Conservation (phyloP, 2,113 vertebrate species). For the Bucco capensis region DNA sequence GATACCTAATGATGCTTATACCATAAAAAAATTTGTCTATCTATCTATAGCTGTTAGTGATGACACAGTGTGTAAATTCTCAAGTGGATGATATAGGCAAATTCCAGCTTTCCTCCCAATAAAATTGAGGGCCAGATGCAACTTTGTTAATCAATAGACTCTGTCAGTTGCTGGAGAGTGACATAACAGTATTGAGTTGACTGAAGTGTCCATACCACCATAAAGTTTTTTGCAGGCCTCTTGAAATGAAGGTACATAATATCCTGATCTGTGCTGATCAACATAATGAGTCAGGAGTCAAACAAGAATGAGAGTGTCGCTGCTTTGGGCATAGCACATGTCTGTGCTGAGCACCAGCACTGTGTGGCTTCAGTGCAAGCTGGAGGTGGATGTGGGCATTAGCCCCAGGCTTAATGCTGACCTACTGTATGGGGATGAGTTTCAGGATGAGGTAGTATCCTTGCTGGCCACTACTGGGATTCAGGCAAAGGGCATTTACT, state of each 20-base stretch:
- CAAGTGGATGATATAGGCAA: not conserved
- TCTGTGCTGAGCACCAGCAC: not conserved
- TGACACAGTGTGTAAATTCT: not conserved
- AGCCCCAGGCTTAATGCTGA: not conserved
- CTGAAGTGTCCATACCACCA: not conserved
- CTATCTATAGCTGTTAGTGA: not conserved
- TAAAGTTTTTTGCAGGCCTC: not conserved
- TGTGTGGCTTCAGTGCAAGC: fast-evolving
- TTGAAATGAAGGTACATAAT: not conserved
- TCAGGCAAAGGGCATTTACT: not conserved
- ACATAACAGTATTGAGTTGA: fast-evolving
- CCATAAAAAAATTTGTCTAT: not conserved
- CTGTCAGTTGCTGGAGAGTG: not conserved
- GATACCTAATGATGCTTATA: not conserved
- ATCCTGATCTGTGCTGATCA: not conserved
- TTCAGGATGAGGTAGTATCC: not conserved
- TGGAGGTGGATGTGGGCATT: fast-evolving
- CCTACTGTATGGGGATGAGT: not conserved
- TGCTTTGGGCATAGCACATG: not conserved
- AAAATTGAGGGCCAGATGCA: not conserved
- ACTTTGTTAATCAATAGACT: not conserved
- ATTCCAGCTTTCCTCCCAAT: not conserved
- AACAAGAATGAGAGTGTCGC: not conserved
- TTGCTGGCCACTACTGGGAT: not conserved
- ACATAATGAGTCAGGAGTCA: fast-evolving